Evolutionary conservation across 2,888 invertebrate genomes (phyloP), one percentile per base, ranked within the genome.

Genomic region (Xanthia togata): DNA sequence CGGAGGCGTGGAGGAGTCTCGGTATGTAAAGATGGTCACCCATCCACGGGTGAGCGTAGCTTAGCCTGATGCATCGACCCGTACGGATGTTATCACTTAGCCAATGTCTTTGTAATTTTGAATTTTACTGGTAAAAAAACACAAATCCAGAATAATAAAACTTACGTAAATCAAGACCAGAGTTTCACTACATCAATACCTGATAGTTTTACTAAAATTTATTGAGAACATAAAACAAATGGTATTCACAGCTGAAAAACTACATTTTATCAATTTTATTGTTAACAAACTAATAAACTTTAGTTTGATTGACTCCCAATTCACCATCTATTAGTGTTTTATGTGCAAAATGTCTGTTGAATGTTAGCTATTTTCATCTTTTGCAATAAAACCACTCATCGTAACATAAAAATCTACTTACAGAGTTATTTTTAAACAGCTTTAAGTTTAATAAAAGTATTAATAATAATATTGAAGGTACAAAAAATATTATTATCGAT

Each of bases 241-340:
- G 59, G 53, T 78, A 64, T 76, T 50, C 72, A 35, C 82, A 83
- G 83, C 76, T 83, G 79, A 75, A 77, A 53, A 67, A 73, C 41
- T 70, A 70, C 50, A 55, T 64, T 78, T 72, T 70, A 80, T 53
- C 11, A 26, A 44, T 57, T 74, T 79, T 88, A 83, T 86, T 85
- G 72, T 55, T 60, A 74, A 71, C 65, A 67, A 75, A 62, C 63
- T 41, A 78, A 75, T 82, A 84, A 88, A 81, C 14, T 79, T 26
- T 6, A 20, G 31, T 76, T 81, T 73, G 80, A 84, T 75, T 50
- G 72, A 53, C 74, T 78, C 69, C 73, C 70, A 70, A 73, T 78
- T 26, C 65, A 63, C 71, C 63, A 85, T 77, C 70, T 78, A 67
- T 79, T 78, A 81, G 59, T 44, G 44, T 79, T 77, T 87, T 73